Evolutionary conservation across 1,140 invertebrate genomes (phyloP).

Genomic region (Neuroterus valhalla): DNA sequence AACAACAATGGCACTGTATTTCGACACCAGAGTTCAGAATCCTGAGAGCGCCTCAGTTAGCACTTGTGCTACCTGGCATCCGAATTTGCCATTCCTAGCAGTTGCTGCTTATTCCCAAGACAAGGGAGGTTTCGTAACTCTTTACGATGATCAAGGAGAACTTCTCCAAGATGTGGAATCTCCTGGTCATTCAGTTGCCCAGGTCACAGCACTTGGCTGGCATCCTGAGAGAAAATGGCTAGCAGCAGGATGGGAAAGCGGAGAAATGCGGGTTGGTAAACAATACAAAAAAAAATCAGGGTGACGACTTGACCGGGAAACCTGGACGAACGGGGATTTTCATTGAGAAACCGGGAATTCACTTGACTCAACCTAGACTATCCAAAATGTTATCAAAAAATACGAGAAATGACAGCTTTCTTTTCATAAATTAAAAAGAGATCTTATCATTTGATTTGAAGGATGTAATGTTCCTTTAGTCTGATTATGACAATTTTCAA

Average conservation of each 20-base stretch:
- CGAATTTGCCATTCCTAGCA: conserved; percentile 85
- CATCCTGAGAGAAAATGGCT: conserved; percentile 90
- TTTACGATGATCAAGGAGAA: conserved; percentile 93
- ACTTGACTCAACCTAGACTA: no score
- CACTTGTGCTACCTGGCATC: conserved; percentile 87
- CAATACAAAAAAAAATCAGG: no score
- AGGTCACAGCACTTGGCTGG: conserved; percentile 89
- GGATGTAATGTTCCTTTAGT: no score
- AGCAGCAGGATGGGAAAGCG: conserved; percentile 93
- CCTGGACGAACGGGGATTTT: no score
- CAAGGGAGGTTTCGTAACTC: conserved; percentile 88
- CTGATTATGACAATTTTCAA: no score
- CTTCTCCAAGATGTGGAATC: conserved; percentile 86
- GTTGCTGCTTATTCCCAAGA: conserved; percentile 91
- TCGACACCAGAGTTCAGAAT: conserved; percentile 84
- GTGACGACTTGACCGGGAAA: no score
- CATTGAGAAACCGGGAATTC: no score
- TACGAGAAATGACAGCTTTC: no score
- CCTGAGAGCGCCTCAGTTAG: conserved; percentile 82
- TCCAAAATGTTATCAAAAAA: no score
- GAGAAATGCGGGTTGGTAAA: conserved; percentile 84
- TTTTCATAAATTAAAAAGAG: no score
- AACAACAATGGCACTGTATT: conserved; percentile 82
- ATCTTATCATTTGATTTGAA: no score
- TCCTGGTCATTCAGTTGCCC: conserved; percentile 82